A percentile compares a stretch with the other conserved stretches of the same genome.
Conservation (phyloP, 1,140 invertebrate species). For the Sarcophaga bullata region DNA sequence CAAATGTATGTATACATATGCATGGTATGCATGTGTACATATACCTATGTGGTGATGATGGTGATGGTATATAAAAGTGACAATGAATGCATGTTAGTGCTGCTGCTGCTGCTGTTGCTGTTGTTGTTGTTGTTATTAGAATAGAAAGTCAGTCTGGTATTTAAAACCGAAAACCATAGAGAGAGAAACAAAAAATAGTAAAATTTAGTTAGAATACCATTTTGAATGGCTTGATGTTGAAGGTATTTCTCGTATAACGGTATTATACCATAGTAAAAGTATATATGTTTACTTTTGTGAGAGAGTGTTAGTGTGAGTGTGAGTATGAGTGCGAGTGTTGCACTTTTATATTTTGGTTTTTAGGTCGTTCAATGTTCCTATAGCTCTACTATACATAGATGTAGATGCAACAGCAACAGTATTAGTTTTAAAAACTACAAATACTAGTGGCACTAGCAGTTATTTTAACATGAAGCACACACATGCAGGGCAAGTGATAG, state of each 20-base stretch:
- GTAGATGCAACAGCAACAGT: too few relatives aligned
- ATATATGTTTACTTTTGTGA: neutral
- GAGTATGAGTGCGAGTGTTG: too few relatives aligned
- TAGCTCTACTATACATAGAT: neutral
- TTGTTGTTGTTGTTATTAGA: neutral
- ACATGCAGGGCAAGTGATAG: too few relatives aligned
- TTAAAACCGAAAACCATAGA: neutral
- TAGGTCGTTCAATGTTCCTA: neutral
- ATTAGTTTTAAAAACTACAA: too few relatives aligned
- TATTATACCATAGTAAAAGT: neutral
- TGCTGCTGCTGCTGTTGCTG: too few relatives aligned
- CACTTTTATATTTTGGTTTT: neutral
- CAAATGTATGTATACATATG: neutral
- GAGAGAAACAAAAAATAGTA: neutral
- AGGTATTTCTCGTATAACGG: neutral
- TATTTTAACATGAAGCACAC: too few relatives aligned
- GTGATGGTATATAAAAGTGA: constrained; percentile 1
- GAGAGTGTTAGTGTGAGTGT: too few relatives aligned
- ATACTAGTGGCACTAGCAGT: too few relatives aligned
- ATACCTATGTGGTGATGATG: neutral
- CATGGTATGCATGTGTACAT: neutral
- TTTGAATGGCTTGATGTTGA: neutral
- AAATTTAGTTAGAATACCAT: neutral
- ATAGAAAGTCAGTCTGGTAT: neutral
- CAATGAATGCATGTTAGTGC: constrained; percentile 29